Evolutionary conservation across 2,888 invertebrate genomes (phyloP).

Genomic region (Eupithecia exiguata): DNA sequence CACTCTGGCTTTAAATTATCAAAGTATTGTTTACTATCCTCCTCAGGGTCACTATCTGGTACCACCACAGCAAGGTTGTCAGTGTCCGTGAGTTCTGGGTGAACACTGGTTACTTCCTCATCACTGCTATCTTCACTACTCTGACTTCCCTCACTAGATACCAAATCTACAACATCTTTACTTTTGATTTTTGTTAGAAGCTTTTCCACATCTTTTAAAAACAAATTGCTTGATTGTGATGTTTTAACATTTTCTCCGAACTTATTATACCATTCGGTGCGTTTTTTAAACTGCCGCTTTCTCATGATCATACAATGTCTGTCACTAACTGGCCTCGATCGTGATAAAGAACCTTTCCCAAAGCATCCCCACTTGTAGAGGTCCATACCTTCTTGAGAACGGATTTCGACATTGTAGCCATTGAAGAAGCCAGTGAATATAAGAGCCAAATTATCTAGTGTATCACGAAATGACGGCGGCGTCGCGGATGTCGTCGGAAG

Average conservation of each 20-base stretch:
- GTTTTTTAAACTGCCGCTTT: constrained; percentile 84
- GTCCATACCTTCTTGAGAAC: constrained; percentile 83
- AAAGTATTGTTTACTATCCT: constrained; percentile 82
- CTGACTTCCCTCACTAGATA: constrained; percentile 73
- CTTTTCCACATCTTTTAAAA: constrained; percentile 65
- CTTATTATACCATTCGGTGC: constrained; percentile 82
- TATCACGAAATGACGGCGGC: constrained; percentile 75
- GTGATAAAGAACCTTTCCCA: constrained; percentile 88
- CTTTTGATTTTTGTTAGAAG: constrained; percentile 61
- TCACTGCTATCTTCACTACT: constrained; percentile 51
- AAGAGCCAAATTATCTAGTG: constrained; percentile 72
- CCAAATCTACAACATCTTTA: constrained; percentile 75
- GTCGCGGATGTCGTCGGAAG: constrained; percentile 59
- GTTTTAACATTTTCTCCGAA: constrained; percentile 56
- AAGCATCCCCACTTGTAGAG: constrained; percentile 89
- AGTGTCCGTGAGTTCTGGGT: constrained; percentile 53
- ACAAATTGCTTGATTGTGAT: constrained; percentile 51
- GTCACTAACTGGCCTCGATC: constrained; percentile 78
- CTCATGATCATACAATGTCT: constrained; percentile 75
- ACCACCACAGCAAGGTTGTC: constrained; percentile 83
- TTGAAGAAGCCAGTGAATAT: constrained; percentile 86
- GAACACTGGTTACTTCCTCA: constrained; percentile 30
- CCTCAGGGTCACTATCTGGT: constrained; percentile 85
- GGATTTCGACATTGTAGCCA: constrained; percentile 87
- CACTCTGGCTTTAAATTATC: constrained; percentile 84